Evolutionary conservation across 1,140 invertebrate species (phyloP).

Genomic region (Tetraneura akinire): DNA sequence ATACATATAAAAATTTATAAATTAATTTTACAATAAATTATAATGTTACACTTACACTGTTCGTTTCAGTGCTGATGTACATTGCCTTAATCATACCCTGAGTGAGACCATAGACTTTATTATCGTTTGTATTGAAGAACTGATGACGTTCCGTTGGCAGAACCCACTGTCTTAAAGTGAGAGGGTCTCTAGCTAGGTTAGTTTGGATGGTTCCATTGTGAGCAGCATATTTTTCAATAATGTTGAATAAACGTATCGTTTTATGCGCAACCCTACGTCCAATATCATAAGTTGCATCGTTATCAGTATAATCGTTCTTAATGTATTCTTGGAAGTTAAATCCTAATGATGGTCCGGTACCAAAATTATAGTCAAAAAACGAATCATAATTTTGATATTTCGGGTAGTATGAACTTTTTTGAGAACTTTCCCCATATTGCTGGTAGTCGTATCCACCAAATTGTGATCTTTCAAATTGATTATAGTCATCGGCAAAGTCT

Average conservation of each 20-base stretch:
- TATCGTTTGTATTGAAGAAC: conserved; percentile 4
- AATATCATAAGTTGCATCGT: not conserved
- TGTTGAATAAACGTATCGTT: conserved; percentile 15
- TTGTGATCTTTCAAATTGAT: not conserved
- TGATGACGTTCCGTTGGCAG: not conserved
- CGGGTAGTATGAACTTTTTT: not conserved
- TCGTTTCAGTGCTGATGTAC: not conserved
- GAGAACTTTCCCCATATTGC: not conserved
- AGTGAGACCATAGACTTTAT: not conserved
- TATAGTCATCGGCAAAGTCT: not conserved
- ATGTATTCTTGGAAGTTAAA: conserved; percentile 15
- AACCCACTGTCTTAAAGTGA: not conserved
- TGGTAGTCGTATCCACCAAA: not conserved
- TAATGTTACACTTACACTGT: not conserved
- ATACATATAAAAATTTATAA: not conserved
- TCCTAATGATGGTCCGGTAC: not conserved
- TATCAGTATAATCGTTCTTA: not conserved
- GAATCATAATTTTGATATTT: not conserved
- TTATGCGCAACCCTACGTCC: conserved; percentile 12
- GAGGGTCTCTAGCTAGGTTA: not conserved
- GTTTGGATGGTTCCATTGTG: not conserved
- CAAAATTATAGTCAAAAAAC: not conserved
- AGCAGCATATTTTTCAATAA: not conserved
- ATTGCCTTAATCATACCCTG: conserved; percentile 9
- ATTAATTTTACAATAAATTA: not conserved